Evolutionary conservation across 2,113 vertebrate genomes (phyloP), one percentile per base, ranked within the genome.

Genomic region (Micromys minutus): DNA sequence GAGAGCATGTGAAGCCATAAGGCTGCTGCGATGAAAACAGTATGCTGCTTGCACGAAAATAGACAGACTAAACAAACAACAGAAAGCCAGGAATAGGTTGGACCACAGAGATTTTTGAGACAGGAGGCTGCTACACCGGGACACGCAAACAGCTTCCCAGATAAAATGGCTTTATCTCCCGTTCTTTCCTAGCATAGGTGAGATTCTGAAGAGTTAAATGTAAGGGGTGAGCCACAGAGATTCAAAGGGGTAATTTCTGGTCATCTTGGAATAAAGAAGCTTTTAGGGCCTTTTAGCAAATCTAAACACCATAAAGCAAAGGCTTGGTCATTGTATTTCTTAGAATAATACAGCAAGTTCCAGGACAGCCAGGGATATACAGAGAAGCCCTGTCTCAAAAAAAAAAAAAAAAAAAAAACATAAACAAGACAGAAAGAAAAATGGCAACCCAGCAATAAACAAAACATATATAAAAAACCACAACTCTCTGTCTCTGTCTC

Each of bases 401-500:
- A 95, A 72, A 72, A 21, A 47, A 61, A 74, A 67, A 42, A 87
- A 95, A 72, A 72, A 21, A 47, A 61, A 34, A 7, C 31, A 7
- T 55, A 76, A 87, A 34, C n/a, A 87, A 93, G 86, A 13, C 89
- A 2, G 79, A 89, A 76, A 84, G 57, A 95, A 39, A 89, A 81
- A 21, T 76, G 65, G 36, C 4, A 76, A 57, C 67, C 9, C 79
- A 4, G 36, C 31, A 47, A 65, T n/a, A 63, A 84, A 65, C 61
- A 42, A 63, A 83, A 42, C 9, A 21, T n/a, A 57, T 22, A 57
- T 47, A 36, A n/a, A n/a, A 52, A 52, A 52, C 7, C 11, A 52
- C 50, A 52, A 52, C 50, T 52, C 50, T 52, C 50, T 52, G 7
- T 52, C 50, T 52, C 50, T 52, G 7, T 52, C 50, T 52, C 50